phyloP scores from a whole-genome alignment of 2,888 invertebrate species.

The Phaedon cochleariae region DNA sequence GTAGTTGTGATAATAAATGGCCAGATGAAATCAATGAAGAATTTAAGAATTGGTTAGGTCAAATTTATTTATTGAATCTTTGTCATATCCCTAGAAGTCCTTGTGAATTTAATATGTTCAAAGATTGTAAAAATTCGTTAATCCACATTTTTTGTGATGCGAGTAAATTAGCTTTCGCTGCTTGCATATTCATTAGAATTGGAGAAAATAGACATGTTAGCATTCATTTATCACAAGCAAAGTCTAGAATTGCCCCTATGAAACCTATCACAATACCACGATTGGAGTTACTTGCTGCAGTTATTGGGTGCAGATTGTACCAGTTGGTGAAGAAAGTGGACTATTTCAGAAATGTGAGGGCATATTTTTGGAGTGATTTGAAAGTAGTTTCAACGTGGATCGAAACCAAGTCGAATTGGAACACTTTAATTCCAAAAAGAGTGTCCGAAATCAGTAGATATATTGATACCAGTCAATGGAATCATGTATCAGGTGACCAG shows the following conservation, averaged over 20 bases:
- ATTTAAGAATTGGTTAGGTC: background rate
- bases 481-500: background rate
- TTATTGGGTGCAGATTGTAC: background rate
- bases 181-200: background rate
- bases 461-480: background rate
- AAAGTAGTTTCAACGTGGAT: background rate
- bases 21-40: background rate
- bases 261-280: background rate
- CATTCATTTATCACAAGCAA: background rate
- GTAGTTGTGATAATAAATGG: background rate
- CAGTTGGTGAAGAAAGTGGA: background rate
- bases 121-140: background rate
- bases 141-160: slow-evolving; percentile 27
- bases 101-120: background rate
- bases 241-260: background rate
- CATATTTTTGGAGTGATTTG: slow-evolving; percentile 2
- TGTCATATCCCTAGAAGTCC: background rate
- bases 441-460: background rate
- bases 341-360: background rate
- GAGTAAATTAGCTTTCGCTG: slow-evolving; percentile 5
- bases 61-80: background rate
- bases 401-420: background rate
- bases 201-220: background rate
- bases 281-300: background rate
- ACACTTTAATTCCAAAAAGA: background rate